Conservation (phyloP, 2,888 invertebrate genomes). For the Parelbella ahira region DNA sequence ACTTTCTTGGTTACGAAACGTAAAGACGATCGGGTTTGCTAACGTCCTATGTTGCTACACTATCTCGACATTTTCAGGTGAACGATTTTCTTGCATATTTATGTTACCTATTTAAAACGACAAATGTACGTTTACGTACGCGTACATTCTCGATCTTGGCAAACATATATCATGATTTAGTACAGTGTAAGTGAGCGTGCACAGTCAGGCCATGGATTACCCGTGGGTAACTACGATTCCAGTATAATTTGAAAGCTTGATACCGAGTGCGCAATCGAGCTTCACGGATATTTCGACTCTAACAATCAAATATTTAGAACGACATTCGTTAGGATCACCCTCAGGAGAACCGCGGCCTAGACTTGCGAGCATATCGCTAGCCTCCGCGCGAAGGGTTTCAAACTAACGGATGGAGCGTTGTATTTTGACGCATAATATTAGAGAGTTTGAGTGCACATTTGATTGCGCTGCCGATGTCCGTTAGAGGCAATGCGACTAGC, state of each 20-base stretch:
- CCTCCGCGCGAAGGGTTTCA: slow-evolving; percentile 45
- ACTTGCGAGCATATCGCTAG: slow-evolving; percentile 53
- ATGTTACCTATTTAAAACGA: slow-evolving; percentile 29
- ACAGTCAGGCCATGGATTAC: slow-evolving; percentile 62
- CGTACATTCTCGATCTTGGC: slow-evolving; percentile 24
- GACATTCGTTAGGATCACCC: slow-evolving; percentile 73
- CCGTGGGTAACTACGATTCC: slow-evolving; percentile 55
- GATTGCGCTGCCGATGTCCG: slow-evolving; percentile 43
- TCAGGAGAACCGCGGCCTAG: slow-evolving; percentile 67
- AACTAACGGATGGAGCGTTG: slow-evolving; percentile 34
- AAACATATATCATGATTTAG: slow-evolving; percentile 29
- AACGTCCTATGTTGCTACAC: slow-evolving; percentile 57
- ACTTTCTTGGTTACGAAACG: slow-evolving; percentile 53
- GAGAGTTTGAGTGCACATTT: slow-evolving; percentile 60
- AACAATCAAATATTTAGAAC: slow-evolving; percentile 73
- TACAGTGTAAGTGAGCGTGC: slow-evolving; percentile 41
- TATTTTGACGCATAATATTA: slow-evolving; percentile 57
- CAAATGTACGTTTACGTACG: slow-evolving; percentile 27
- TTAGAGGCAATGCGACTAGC: slow-evolving; percentile 53
- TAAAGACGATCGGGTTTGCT: slow-evolving; percentile 50
- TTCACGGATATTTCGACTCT: slow-evolving; percentile 65
- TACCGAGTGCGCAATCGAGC: slow-evolving; percentile 50
- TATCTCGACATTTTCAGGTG: slow-evolving; percentile 63
- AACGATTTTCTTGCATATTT: slow-evolving; percentile 39
- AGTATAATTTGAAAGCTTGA: slow-evolving; percentile 47